Conservation (phyloP, 2,113 vertebrate genomes). For the Grammomys surdaster region DNA sequence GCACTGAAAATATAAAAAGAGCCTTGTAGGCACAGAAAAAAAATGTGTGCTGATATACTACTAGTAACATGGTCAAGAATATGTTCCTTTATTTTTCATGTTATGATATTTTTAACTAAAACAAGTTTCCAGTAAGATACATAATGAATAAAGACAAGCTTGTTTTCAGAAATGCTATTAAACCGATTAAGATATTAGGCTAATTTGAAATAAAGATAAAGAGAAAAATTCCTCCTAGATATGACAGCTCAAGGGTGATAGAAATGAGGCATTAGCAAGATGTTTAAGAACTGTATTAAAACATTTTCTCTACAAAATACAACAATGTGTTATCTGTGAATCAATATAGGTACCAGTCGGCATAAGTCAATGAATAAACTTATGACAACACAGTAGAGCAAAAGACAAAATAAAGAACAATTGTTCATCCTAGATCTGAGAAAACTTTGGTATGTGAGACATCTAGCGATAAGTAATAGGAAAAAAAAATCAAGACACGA, state of each 20-base stretch:
- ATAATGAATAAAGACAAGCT: neutral
- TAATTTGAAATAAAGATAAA: neutral
- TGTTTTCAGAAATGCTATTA: neutral
- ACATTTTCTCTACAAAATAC: neutral
- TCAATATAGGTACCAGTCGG: neutral
- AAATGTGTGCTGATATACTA: neutral
- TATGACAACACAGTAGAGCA: neutral
- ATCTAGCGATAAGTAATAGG: neutral
- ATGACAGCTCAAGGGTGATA: neutral
- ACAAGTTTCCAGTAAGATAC: neutral
- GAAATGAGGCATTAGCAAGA: neutral
- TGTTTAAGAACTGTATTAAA: neutral
- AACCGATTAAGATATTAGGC: neutral
- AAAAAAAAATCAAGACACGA: neutral
- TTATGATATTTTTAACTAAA: neutral
- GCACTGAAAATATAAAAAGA: neutral
- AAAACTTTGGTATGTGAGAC: neutral
- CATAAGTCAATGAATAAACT: neutral
- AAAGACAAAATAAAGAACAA: neutral
- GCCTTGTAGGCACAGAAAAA: neutral
- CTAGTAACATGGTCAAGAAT: neutral
- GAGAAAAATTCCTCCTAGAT: neutral
- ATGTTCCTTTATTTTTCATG: neutral
- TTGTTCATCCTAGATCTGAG: neutral
- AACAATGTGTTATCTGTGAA: neutral